Conservation (phyloP, 2,888 invertebrate species). For the Agrochola lychnidis region DNA sequence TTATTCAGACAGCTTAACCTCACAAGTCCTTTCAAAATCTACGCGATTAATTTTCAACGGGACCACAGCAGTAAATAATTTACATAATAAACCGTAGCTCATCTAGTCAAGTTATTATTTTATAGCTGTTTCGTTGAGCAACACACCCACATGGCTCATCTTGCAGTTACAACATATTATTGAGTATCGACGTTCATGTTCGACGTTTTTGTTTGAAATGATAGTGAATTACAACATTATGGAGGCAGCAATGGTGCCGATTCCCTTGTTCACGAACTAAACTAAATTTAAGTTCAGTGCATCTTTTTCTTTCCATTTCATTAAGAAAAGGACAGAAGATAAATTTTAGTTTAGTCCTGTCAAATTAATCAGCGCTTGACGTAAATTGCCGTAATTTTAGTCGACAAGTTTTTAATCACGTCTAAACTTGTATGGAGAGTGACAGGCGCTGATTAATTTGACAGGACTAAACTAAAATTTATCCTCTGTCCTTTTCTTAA, state of each 20-base stretch:
- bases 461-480: no score
- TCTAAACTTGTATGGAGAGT: no score
- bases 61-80: background rate
- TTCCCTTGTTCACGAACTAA: no score
- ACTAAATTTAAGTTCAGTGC: no score
- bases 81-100: conserved; percentile 1
- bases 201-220: conserved; percentile 34
- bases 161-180: conserved; percentile 26
- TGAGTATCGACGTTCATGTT: conserved; percentile 16
- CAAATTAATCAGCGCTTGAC: no score
- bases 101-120: conserved; percentile 22
- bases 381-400: no score
- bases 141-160: conserved; percentile 52
- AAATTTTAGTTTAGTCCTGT: no score
- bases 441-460: no score
- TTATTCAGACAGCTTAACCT: background rate
- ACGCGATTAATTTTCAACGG: background rate
- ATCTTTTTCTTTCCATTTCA: no score
- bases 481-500: no score
- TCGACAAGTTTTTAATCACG: no score
- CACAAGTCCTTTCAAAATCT: background rate
- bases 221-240: conserved; percentile 2
- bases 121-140: conserved; percentile 17
- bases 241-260: background rate
- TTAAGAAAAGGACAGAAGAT: no score